These are phyloP conservation scores for Limosa lapponica DNA, from an alignment of 2,797 vertebrate genomes.

Conservation along the genomic window DNA sequence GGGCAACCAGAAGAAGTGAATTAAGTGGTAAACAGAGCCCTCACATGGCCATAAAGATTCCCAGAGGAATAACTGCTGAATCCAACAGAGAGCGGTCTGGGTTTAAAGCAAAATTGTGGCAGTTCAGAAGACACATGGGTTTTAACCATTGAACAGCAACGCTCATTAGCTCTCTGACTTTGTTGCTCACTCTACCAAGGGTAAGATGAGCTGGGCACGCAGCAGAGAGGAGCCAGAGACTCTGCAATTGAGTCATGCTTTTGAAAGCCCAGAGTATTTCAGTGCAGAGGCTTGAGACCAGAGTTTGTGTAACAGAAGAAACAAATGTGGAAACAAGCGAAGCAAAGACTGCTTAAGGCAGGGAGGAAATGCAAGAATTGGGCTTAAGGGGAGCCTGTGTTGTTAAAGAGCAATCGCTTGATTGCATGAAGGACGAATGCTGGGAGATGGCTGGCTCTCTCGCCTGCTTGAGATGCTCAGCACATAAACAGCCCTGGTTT, in stretches of 20 bases:
- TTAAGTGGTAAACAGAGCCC: neutral
- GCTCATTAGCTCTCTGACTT: neutral
- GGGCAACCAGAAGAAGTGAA: neutral
- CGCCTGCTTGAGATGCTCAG: conserved; percentile 8
- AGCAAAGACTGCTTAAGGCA: conserved; percentile 3
- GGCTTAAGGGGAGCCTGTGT: neutral
- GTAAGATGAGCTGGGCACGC: neutral
- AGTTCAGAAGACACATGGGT: neutral
- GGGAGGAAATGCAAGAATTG: neutral
- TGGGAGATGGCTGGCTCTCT: neutral
- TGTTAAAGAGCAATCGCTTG: neutral
- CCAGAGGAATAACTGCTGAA: neutral
- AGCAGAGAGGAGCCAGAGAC: neutral
- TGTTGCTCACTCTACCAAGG: neutral
- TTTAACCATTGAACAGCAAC: neutral
- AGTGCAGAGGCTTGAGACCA: neutral
- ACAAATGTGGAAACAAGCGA: conserved; percentile 25
- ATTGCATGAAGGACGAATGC: neutral
- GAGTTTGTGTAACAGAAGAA: conserved; percentile 16
- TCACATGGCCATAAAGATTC: neutral
- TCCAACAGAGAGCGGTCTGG: neutral
- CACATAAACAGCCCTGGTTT: neutral
- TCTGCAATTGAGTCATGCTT: neutral
- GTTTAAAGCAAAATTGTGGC: neutral
- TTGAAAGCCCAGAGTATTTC: neutral